Base-by-base conservation (phyloP, 2,113 vertebrate species). In the Narcine bancroftii region DNA sequence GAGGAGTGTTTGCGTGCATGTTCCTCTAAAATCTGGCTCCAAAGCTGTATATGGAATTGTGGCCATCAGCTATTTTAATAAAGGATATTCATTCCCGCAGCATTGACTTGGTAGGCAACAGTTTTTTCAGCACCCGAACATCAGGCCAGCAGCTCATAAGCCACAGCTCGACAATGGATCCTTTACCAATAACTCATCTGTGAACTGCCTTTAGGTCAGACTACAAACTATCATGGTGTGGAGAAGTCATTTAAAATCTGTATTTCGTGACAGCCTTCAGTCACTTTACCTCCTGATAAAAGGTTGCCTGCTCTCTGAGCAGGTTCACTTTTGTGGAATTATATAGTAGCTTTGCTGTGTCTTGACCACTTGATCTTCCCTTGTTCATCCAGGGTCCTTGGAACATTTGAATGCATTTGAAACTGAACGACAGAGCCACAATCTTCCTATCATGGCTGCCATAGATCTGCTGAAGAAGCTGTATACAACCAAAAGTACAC, bases 361-460 rank as follows among this genome's bases (percentile, higher is more conserved):
- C 50, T 15, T 91, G 42, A 50, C 75, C 45, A 53, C 26, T 93
- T 81, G 89, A 53, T 93, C 29, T 93, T 92, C 19, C 33, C 83
- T 81, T 93, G 45, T 94, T 33, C 93, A 94, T 17, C 91, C 94
- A 99, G 99, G 99, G 93, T 97, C 97, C 0, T 96, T 98, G 93
- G 98, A 96, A 93, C 98, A 99, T 93, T 96, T 99, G 53, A 93
- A 98, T 81, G 94, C 96, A 79, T 99, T 97, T 93, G 99, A 99
- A 94, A 98, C 97, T 6, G 97, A 98, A 39, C 95, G 97, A 0
- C 98, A 99, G 95, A 96, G 98, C 45, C 96, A 99, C 94, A 99
- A 99, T 83, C 95, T 98, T 26, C 97, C 97, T 92, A 96, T 99
- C 94, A 97, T 99, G 96, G 96, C 96, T 72, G 97, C 97, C 92